Conservation (phyloP, 2,113 vertebrate species). For the Tragulus kanchil region DNA sequence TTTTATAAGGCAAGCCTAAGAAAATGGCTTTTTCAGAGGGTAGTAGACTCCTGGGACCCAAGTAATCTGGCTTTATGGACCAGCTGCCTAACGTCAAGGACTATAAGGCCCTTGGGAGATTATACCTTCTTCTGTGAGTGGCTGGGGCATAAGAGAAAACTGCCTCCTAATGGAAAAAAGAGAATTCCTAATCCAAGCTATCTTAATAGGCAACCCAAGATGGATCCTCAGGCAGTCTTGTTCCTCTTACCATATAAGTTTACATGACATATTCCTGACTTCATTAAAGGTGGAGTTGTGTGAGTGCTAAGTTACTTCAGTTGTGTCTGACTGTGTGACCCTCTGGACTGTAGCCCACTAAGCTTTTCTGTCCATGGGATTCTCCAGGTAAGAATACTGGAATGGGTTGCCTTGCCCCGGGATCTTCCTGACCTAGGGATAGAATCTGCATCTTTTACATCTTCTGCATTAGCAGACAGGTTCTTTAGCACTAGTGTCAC, state of each 20-base stretch:
- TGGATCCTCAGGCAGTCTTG: background rate
- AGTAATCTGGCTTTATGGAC: background rate
- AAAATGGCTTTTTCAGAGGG: background rate
- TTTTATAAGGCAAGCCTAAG: background rate
- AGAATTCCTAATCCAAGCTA: background rate
- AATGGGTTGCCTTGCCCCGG: too few species aligned
- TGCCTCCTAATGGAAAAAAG: background rate
- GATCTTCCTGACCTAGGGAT: too few species aligned
- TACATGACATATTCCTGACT: background rate
- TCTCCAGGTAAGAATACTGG: too few species aligned
- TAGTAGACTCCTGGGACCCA: background rate
- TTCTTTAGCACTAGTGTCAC: too few species aligned
- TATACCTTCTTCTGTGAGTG: background rate
- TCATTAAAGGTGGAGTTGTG: background rate
- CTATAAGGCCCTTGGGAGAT: background rate
- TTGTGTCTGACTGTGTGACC: too few species aligned
- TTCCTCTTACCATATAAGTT: background rate
- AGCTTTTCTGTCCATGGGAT: too few species aligned
- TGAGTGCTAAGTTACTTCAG: too few species aligned
- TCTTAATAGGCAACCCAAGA: background rate
- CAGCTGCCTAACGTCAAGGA: background rate
- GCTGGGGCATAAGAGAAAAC: background rate
- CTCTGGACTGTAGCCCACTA: too few species aligned
- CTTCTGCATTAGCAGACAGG: too few species aligned
- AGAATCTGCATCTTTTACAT: too few species aligned